These are phyloP conservation scores for Lypha dubia DNA, from an alignment of 2,888 invertebrate species.

Conservation along the genomic window DNA sequence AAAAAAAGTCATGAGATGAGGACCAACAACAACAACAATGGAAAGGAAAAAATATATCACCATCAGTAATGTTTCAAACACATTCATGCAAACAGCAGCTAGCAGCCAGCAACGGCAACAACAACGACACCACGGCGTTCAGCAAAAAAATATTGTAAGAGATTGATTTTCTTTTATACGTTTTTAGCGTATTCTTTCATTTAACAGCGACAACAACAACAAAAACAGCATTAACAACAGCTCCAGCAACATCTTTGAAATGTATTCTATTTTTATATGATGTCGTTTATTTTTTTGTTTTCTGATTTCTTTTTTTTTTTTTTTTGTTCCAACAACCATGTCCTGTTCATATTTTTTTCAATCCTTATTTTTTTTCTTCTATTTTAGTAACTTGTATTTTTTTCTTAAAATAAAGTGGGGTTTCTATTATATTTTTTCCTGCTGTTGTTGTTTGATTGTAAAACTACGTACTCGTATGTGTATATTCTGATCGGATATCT, in stretches of 20 bases:
- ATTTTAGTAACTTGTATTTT: slow-evolving; percentile 52
- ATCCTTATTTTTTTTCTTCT: slow-evolving; percentile 1
- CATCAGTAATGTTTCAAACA: slow-evolving; percentile 65
- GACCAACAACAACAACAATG: slow-evolving; percentile 34
- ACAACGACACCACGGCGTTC: slow-evolving; percentile 32
- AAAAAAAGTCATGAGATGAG: slow-evolving; percentile 60
- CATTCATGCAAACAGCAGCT: slow-evolving; percentile 61
- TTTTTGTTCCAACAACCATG: slow-evolving; percentile 52
- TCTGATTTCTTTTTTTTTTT: too few relatives aligned
- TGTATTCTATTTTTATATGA: slow-evolving; percentile 68
- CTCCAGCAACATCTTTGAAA: slow-evolving; percentile 66
- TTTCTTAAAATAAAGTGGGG: slow-evolving; percentile 65
- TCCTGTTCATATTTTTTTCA: slow-evolving; percentile 61
- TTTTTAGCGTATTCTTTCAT: slow-evolving; percentile 74
- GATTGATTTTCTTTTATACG: slow-evolving; percentile 82
- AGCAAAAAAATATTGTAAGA: slow-evolving; percentile 65
- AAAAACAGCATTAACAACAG: slow-evolving; percentile 43
- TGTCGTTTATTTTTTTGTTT: slow-evolving; percentile 49
- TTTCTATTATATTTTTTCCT: slow-evolving; percentile 57
- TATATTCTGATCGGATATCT: slow-evolving; percentile 42
- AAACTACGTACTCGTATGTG: slow-evolving; percentile 21
- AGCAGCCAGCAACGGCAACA: slow-evolving; percentile 37
- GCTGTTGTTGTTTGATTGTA: slow-evolving; percentile 41
- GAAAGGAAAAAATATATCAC: slow-evolving; percentile 53
- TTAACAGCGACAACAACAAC: slow-evolving; percentile 58